These are phyloP conservation scores for Cephus rjabovi DNA, from an alignment of 2,888 invertebrate species.

Conservation along the genomic window DNA sequence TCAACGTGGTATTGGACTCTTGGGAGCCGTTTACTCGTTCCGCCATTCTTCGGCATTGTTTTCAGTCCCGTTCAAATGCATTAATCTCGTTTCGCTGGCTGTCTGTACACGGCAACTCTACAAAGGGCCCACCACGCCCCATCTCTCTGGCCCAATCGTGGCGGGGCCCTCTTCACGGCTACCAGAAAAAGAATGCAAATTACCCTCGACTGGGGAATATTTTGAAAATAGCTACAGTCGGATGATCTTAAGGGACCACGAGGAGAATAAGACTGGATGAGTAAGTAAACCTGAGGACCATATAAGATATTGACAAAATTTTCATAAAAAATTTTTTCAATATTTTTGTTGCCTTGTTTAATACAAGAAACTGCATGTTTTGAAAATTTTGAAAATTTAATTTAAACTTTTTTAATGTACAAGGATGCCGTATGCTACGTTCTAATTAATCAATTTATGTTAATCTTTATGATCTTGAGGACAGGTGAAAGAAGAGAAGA, in stretches of 20 bases:
- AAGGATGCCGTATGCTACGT: too few species aligned
- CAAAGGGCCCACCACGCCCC: conserved; percentile 26
- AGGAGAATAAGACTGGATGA: too few species aligned
- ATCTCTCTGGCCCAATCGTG: conserved; percentile 23
- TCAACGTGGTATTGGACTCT: conserved; percentile 41
- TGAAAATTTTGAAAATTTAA: too few species aligned
- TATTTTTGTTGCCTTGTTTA: too few species aligned
- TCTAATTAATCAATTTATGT: too few species aligned
- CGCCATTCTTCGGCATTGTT: conserved; percentile 32
- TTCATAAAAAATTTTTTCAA: too few species aligned
- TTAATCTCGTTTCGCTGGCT: conserved; percentile 42
- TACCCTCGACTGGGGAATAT: conserved; percentile 29
- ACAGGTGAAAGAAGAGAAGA: neutral
- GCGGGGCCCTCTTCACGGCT: neutral
- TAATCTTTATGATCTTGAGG: conserved; percentile 1
- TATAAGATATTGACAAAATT: too few species aligned
- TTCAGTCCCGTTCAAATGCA: conserved; percentile 37
- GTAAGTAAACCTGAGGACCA: too few species aligned
- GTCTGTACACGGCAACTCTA: conserved; percentile 14
- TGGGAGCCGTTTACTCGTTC: conserved; percentile 33
- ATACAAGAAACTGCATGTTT: too few species aligned
- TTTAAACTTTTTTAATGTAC: too few species aligned
- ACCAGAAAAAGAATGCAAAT: conserved; percentile 31
- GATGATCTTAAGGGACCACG: neutral
- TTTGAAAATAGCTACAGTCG: conserved; percentile 1